A percentile compares a stretch with the other conserved stretches of the same genome.
These are phyloP conservation scores for Pteria penguin DNA, from an alignment of 2,888 invertebrate species.

Conservation along the genomic window DNA sequence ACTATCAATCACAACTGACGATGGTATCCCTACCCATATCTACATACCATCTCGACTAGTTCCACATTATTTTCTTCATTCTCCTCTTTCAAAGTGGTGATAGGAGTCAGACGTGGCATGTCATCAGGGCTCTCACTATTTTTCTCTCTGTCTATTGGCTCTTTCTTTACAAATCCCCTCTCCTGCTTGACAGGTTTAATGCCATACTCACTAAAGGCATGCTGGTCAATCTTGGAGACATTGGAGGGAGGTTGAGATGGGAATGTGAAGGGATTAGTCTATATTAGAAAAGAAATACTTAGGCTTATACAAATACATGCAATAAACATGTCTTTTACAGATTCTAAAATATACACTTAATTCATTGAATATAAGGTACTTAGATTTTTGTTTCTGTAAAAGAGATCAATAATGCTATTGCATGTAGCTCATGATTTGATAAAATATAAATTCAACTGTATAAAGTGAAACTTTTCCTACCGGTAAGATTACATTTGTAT, in stretches of 20 bases:
- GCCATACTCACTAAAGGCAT: slow-evolving; percentile 24
- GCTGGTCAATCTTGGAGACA: slow-evolving; percentile 22
- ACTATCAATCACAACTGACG: background rate
- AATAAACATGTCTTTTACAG: background rate
- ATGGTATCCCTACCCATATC: slow-evolving; percentile 26
- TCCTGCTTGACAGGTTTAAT: slow-evolving; percentile 2
- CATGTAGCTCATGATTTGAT: no score
- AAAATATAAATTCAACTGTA: no score
- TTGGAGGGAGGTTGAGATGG: slow-evolving; percentile 26
- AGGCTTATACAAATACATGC: background rate
- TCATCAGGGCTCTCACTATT: slow-evolving; percentile 52
- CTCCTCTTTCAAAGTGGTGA: slow-evolving; percentile 31
- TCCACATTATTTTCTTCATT: slow-evolving; percentile 12
- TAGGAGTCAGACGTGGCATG: slow-evolving; percentile 57
- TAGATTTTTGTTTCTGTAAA: background rate
- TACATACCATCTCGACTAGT: no score
- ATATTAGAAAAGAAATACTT: background rate
- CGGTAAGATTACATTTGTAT: no score
- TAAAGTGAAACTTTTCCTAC: no score
- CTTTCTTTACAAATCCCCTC: background rate
- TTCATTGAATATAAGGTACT: no score
- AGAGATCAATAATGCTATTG: no score
- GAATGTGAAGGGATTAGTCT: slow-evolving; percentile 42
- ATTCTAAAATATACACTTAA: no score
- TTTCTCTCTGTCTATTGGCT: slow-evolving; percentile 13